These are phyloP conservation scores for Ernsta delagoae DNA, from an alignment of 2,888 invertebrate species.

Conservation along the genomic window DNA sequence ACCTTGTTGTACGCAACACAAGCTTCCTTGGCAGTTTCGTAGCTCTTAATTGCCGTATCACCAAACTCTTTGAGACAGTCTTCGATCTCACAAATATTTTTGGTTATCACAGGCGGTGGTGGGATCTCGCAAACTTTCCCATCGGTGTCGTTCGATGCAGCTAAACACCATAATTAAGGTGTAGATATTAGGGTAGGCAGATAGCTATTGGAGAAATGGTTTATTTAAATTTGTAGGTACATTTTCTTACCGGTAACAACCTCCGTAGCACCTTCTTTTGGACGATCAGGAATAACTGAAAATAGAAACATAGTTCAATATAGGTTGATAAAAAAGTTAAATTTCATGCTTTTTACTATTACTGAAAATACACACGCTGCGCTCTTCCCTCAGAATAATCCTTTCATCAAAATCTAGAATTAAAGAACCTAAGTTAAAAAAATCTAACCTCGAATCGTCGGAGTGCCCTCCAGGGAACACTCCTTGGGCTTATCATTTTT, in stretches of 20 bases:
- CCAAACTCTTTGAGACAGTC: conserved; percentile 57
- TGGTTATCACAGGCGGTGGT: conserved; percentile 51
- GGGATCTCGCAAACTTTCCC: conserved; percentile 44
- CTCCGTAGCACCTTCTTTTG: not conserved
- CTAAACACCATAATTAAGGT: not conserved
- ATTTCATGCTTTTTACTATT: too few relatives aligned
- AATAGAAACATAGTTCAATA: too few relatives aligned
- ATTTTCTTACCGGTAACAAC: not conserved
- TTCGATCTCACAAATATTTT: conserved; percentile 65
- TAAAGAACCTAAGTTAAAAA: too few relatives aligned
- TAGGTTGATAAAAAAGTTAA: too few relatives aligned
- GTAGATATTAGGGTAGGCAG: too few relatives aligned
- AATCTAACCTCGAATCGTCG: too few relatives aligned
- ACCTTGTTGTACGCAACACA: conserved; percentile 66
- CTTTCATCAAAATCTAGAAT: too few relatives aligned
- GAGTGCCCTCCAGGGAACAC: too few relatives aligned
- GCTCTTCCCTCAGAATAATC: too few relatives aligned
- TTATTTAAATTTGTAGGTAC: not conserved
- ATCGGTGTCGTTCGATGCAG: conserved; percentile 26
- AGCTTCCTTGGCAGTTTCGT: conserved; percentile 59
- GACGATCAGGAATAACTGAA: not conserved
- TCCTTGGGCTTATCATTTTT: too few relatives aligned
- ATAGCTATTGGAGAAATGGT: too few relatives aligned
- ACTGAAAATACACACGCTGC: too few relatives aligned
- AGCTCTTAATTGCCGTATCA: conserved; percentile 54